Evolutionary conservation across 1,140 invertebrate species (phyloP).

Genomic region (Ditylenchus dipsaci): DNA sequence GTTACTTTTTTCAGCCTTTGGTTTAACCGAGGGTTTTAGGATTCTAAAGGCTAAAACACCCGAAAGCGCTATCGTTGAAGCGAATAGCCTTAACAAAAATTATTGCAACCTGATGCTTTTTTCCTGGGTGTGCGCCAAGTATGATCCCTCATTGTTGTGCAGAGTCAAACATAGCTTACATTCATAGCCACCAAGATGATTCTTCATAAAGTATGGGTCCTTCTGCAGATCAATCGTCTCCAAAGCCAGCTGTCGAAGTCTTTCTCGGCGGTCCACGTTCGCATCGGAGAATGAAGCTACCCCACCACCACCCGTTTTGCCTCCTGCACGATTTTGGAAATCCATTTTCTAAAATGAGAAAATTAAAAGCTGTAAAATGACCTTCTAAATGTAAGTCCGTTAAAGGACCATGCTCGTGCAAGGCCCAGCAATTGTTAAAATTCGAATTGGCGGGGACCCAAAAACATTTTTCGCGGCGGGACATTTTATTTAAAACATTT

Average conservation of each 20-base stretch:
- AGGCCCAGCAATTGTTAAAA: no score
- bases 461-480: no score
- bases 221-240: slow-evolving; percentile 98
- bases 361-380: no score
- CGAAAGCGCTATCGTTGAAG: no score
- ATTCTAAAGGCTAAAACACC: no score
- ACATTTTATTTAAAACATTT: no score
- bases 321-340: slow-evolving; percentile 92
- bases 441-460: no score
- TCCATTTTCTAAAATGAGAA: slow-evolving; percentile 69
- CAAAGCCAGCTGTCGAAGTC: slow-evolving; percentile 86
- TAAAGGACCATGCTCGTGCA: no score
- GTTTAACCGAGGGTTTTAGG: no score
- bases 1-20: no score
- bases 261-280: slow-evolving; percentile 89
- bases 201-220: slow-evolving; percentile 99
- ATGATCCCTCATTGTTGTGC: slow-evolving; percentile 99
- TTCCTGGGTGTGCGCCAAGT: slow-evolving; percentile 98
- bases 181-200: slow-evolving; percentile 96
- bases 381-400: no score
- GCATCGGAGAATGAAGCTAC: slow-evolving; percentile 94
- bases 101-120: slow-evolving; percentile 76
- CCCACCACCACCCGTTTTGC: slow-evolving; percentile 95
- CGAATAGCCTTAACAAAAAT: no score
- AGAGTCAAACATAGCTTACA: slow-evolving; percentile 97